Conservation (phyloP, 2,888 invertebrate genomes). For the Agrotis clavis region DNA sequence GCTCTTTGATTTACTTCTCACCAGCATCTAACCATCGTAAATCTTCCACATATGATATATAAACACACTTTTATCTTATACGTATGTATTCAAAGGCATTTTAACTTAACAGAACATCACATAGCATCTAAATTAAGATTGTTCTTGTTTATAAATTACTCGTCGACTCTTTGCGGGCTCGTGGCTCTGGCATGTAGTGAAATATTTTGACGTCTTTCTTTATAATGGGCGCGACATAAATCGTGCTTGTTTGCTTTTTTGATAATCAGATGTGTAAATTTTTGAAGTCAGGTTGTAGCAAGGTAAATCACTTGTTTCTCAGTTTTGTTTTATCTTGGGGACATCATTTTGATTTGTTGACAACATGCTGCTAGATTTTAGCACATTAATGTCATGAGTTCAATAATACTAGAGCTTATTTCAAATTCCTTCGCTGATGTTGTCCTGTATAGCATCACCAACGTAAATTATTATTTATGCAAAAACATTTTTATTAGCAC, state of each 20-base stretch:
- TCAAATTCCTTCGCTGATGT: too few relatives aligned
- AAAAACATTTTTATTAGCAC: too few relatives aligned
- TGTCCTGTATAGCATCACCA: too few relatives aligned
- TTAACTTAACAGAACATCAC: slow-evolving; percentile 66
- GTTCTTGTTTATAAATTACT: slow-evolving; percentile 64
- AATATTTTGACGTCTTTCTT: slow-evolving; percentile 54
- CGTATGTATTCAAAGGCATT: slow-evolving; percentile 59
- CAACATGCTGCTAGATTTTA: not conserved
- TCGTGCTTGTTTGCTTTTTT: slow-evolving; percentile 37
- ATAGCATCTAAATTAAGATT: slow-evolving; percentile 63
- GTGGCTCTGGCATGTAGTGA: slow-evolving; percentile 42
- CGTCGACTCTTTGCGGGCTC: slow-evolving; percentile 59
- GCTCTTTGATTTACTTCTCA: slow-evolving; percentile 88
- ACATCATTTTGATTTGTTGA: slow-evolving; percentile 22
- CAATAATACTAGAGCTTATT: too few relatives aligned
- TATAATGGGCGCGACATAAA: slow-evolving; percentile 47
- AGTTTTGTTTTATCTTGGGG: slow-evolving; percentile 20
- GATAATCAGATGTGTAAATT: slow-evolving; percentile 42
- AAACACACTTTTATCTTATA: slow-evolving; percentile 64
- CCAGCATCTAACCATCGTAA: slow-evolving; percentile 80
- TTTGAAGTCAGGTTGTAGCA: slow-evolving; percentile 31
- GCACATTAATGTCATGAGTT: too few relatives aligned
- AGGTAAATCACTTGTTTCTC: slow-evolving; percentile 33
- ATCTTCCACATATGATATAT: slow-evolving; percentile 71
- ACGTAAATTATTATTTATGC: too few relatives aligned